Percentiles rank a stretch among this genome's conserved stretches.
phyloP scores from a whole-genome alignment of 2,113 vertebrate species.

The Hemichromis elongatus region DNA sequence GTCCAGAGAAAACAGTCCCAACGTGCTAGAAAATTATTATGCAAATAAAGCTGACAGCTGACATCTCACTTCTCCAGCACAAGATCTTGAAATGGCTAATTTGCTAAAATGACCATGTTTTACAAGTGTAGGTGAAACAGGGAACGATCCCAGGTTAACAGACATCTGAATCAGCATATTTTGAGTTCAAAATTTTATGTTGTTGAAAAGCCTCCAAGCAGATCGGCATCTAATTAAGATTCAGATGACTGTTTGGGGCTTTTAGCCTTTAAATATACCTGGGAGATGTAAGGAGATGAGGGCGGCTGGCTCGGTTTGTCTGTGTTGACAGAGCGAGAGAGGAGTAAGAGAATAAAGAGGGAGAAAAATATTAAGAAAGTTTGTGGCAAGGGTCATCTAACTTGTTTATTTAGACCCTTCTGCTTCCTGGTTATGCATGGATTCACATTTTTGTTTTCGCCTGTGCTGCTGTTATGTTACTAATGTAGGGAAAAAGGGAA shows the following conservation, averaged over 20 bases:
- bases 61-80: not conserved
- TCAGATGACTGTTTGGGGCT: not conserved
- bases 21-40: not conserved
- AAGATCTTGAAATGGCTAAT: not conserved
- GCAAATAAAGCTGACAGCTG: not conserved
- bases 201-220: not conserved
- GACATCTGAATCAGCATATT: not conserved
- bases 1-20: not conserved
- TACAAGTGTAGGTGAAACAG: not conserved
- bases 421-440: constrained; percentile 20
- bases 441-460: constrained; percentile 1
- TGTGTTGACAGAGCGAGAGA: not conserved
- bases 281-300: not conserved
- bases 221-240: constrained; percentile 12
- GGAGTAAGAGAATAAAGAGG: not conserved
- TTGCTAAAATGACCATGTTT: not conserved
- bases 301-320: not conserved
- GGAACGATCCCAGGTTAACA: not conserved
- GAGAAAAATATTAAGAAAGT: not conserved
- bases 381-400: not conserved
- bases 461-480: not conserved
- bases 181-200: not conserved
- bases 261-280: constrained; percentile 5
- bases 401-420: constrained; percentile 19
- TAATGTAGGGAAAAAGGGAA: not conserved